Conservation (phyloP, 2,797 vertebrate genomes). For the Argentina silus region DNA sequence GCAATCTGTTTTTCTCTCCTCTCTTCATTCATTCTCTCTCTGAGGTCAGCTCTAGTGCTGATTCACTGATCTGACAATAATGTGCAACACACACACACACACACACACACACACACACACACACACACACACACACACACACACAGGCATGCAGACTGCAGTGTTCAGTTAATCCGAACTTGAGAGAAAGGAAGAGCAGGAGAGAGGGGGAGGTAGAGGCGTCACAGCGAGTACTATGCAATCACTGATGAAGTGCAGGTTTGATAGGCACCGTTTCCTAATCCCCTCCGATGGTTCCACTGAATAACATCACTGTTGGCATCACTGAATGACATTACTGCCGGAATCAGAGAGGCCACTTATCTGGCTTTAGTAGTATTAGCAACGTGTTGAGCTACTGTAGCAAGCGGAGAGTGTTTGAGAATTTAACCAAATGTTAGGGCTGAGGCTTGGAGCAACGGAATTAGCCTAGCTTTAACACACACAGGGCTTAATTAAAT, state of each 20-base stretch:
- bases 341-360: slow-evolving; percentile 26
- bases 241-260: slow-evolving; percentile 6
- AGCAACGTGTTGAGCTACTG: slow-evolving; percentile 38
- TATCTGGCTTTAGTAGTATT: slow-evolving; percentile 54
- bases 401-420: slow-evolving; percentile 14
- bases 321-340: slow-evolving; percentile 31
- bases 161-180: not conserved
- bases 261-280: slow-evolving; percentile 3
- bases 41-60: slow-evolving; percentile 5
- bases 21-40: slow-evolving; percentile 1
- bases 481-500: slow-evolving; percentile 58
- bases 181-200: not conserved
- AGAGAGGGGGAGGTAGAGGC: too few species aligned
- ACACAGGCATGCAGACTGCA: not conserved
- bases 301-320: not conserved
- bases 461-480: slow-evolving; percentile 20
- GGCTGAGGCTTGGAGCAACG: slow-evolving; percentile 30
- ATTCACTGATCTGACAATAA: slow-evolving; percentile 16
- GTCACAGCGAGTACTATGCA: not conserved
- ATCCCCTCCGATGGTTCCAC: slow-evolving; percentile 22
- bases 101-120: not conserved
- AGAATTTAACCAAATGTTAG: slow-evolving; percentile 56
- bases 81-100: not conserved
- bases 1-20: not conserved
- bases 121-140: slow-evolving; percentile 7